Conservation (phyloP, 2,113 vertebrate species). For the Gymnobelideus leadbeateri region DNA sequence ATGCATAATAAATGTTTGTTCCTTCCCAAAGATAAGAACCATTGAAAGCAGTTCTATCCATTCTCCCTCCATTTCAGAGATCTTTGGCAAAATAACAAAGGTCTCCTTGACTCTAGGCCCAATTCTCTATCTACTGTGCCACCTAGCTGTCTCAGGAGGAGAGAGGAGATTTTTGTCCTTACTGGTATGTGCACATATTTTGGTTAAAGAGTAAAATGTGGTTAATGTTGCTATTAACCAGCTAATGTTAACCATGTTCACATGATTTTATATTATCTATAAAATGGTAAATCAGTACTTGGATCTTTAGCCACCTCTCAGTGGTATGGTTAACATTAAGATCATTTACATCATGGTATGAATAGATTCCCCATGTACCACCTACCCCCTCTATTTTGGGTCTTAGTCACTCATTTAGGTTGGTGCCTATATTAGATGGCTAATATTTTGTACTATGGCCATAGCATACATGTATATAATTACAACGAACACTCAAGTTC, state of each 20-base stretch:
- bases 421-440: constrained; percentile 44
- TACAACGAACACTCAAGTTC: not conserved
- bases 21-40: not conserved
- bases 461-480: not conserved
- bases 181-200: not conserved
- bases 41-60: not conserved
- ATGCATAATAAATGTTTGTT: not conserved
- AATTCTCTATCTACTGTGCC: not conserved
- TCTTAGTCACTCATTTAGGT: constrained; percentile 36
- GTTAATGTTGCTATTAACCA: not conserved
- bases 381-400: not conserved
- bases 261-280: not conserved
- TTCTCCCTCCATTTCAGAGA: not conserved
- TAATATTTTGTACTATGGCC: constrained; percentile 31
- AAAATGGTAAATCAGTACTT: not conserved
- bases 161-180: not conserved
- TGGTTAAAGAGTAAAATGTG: not conserved
- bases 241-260: not conserved
- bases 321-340: not conserved
- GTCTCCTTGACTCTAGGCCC: not conserved
- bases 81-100: not conserved
- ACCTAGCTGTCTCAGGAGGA: not conserved
- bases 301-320: constrained; percentile 27
- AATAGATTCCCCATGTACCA: not conserved
- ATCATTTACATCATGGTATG: not conserved